These are phyloP conservation scores for Leptothorax acervorum DNA, from an alignment of 2,888 invertebrate genomes.

Conservation along the genomic window DNA sequence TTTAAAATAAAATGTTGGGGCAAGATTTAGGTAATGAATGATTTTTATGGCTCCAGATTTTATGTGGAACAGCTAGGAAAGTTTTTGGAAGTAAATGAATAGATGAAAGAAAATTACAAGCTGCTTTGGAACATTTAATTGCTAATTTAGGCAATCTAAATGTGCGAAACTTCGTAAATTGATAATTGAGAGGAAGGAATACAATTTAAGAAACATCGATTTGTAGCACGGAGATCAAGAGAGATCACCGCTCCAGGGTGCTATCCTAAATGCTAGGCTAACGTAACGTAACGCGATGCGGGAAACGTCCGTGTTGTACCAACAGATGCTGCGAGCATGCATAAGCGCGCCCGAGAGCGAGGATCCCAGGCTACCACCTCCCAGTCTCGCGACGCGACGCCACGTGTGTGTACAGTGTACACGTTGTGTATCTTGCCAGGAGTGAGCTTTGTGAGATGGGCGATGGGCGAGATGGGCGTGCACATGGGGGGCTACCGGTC, in stretches of 20 bases:
- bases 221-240: neutral
- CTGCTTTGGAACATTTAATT: neutral
- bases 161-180: neutral
- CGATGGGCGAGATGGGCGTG: conserved; percentile 72
- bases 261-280: conserved; percentile 41
- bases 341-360: conserved; percentile 69
- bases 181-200: neutral
- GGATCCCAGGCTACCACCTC: conserved; percentile 41
- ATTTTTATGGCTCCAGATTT: neutral
- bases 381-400: conserved; percentile 59
- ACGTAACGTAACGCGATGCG: conserved; percentile 79
- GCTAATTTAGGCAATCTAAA: neutral
- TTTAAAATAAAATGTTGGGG: neutral
- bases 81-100: neutral
- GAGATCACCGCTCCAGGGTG: neutral
- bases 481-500: conserved; percentile 70
- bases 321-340: conserved; percentile 81
- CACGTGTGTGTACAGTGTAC: conserved; percentile 62
- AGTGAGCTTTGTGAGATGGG: conserved; percentile 55
- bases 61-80: neutral
- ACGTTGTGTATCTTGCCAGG: conserved; percentile 67
- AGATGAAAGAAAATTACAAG: neutral
- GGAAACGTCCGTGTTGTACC: conserved; percentile 80
- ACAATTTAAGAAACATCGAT: conserved; percentile 4
- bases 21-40: neutral